Evolutionary conservation across 1,140 invertebrate species (phyloP).

Genomic region (Zaprionus tsacasi): DNA sequence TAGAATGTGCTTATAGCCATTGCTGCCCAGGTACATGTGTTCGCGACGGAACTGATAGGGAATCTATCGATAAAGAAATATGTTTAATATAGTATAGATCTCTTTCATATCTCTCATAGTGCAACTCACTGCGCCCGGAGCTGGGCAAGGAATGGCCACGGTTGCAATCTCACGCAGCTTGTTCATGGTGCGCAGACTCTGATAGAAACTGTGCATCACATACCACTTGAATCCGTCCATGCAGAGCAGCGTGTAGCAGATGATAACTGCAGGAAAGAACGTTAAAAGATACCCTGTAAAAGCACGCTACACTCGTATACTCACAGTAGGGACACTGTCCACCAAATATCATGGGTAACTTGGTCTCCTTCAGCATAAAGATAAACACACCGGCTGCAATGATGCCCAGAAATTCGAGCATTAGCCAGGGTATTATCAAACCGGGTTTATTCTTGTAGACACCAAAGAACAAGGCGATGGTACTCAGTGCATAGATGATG

Average conservation of each 20-base stretch:
- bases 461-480: conserved; percentile 71
- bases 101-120: too few species aligned
- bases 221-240: conserved; percentile 79
- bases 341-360: conserved; percentile 65
- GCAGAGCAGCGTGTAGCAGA: conserved; percentile 66
- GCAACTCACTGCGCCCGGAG: conserved; percentile 72
- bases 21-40: conserved; percentile 83
- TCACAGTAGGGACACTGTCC: conserved; percentile 74
- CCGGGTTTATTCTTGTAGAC: conserved; percentile 76
- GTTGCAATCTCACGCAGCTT: conserved; percentile 81
- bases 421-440: conserved; percentile 75
- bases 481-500: conserved; percentile 64
- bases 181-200: conserved; percentile 76
- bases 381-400: conserved; percentile 58
- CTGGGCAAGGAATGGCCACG: conserved; percentile 80
- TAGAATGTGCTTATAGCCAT: conserved; percentile 82
- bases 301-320: too few species aligned
- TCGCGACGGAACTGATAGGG: conserved; percentile 80
- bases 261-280: conserved; percentile 49
- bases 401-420: conserved; percentile 71
- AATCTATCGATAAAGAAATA: too few species aligned
- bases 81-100: neutral
- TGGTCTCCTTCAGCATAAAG: conserved; percentile 66
- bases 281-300: neutral
- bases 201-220: conserved; percentile 79